Percentiles rank a stretch among this genome's conserved stretches.
These are phyloP conservation scores for Staurois parvus DNA, from an alignment of 2,797 vertebrate species.

Conservation along the genomic window DNA sequence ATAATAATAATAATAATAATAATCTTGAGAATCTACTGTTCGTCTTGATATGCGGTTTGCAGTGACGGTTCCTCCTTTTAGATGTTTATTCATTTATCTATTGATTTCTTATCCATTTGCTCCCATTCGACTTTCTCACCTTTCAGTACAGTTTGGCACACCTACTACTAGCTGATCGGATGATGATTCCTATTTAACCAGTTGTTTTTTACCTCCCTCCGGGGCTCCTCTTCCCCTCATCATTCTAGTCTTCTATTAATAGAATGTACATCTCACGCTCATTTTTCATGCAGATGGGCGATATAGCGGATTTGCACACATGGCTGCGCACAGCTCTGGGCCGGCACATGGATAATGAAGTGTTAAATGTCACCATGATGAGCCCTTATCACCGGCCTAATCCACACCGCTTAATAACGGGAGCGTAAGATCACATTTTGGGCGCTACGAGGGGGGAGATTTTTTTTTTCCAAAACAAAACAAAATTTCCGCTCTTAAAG, in stretches of 20 bases:
- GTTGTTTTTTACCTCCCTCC: no score
- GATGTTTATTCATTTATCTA: no score
- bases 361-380: not conserved
- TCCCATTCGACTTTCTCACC: no score
- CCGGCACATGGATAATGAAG: not conserved
- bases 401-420: not conserved
- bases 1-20: no score
- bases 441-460: slow-evolving; percentile 4
- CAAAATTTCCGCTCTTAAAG: slow-evolving; percentile 48
- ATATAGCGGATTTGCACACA: not conserved
- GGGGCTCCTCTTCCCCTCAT: not conserved
- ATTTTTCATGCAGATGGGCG: not conserved
- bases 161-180: no score
- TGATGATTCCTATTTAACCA: no score
- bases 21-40: no score
- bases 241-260: not conserved
- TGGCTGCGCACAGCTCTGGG: not conserved
- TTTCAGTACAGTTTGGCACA: no score
- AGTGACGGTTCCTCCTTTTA: no score
- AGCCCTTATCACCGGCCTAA: not conserved
- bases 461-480: slow-evolving; percentile 44
- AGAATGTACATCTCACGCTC: not conserved
- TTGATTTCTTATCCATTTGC: no score
- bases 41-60: no score
- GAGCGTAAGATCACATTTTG: not conserved